These are phyloP conservation scores for Pantherophis vulpinus DNA, from an alignment of 2,797 vertebrate genomes.

Conservation along the genomic window DNA sequence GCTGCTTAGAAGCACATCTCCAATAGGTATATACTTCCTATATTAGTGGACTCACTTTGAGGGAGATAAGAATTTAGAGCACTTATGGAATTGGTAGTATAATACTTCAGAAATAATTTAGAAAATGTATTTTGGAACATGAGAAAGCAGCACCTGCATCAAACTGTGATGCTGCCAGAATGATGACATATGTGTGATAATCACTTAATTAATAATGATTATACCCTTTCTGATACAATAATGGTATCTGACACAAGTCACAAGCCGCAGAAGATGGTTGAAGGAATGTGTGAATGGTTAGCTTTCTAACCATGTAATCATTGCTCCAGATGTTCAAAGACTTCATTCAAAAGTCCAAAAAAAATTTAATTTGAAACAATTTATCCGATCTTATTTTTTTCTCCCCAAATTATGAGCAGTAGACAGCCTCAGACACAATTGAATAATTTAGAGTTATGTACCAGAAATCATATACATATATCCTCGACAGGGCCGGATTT, in stretches of 20 bases:
- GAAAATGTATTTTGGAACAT: background rate
- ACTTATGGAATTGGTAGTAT: background rate
- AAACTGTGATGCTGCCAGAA: background rate
- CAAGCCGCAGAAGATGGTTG: background rate
- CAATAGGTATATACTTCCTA: background rate
- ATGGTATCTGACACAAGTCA: background rate
- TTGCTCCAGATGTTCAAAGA: background rate
- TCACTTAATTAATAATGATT: background rate
- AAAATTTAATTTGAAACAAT: background rate
- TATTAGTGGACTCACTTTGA: background rate
- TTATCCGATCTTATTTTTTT: background rate
- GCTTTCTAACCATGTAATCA: background rate
- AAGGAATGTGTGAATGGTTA: background rate
- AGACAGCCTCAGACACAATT: background rate
- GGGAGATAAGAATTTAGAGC: background rate
- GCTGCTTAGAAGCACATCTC: background rate
- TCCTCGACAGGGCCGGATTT: background rate
- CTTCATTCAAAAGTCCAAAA: background rate
- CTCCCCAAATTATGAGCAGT: background rate
- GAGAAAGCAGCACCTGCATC: background rate
- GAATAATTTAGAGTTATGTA: background rate
- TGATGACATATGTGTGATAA: background rate
- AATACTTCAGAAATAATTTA: background rate
- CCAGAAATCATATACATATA: background rate
- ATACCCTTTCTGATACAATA: background rate